Percentiles rank a stretch among this genome's conserved stretches.
phyloP scores from a whole-genome alignment of 2,888 invertebrate species.

The Drosophila subsilvestris region DNA sequence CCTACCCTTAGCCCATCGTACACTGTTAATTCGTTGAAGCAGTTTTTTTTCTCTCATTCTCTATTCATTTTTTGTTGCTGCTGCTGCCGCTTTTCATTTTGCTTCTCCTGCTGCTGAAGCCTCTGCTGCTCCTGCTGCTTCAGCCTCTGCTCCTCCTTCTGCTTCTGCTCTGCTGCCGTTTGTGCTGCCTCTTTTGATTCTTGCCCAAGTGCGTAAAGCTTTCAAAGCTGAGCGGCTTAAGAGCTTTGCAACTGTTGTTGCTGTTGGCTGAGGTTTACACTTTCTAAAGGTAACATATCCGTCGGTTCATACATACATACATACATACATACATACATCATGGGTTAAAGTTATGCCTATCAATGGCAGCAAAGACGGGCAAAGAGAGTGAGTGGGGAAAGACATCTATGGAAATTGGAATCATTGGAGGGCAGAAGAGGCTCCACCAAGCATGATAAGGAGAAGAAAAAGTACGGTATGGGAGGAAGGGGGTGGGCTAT shows the following conservation, averaged over 20 bases:
- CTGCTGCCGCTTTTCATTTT: not conserved
- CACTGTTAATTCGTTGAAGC: conserved; percentile 25
- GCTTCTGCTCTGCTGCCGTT: not conserved
- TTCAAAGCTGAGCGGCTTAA: conserved; percentile 62
- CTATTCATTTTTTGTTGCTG: conserved; percentile 7
- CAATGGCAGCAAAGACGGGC: conserved; percentile 5
- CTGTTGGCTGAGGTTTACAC: conserved; percentile 25
- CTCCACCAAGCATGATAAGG: conserved; percentile 43
- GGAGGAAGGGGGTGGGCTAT: not conserved
- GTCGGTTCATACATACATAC: not conserved
- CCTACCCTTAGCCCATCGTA: not conserved
- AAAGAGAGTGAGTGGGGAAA: not conserved
- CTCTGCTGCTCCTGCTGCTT: not conserved
- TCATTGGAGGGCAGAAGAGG: conserved; percentile 32
- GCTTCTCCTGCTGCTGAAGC: not conserved
- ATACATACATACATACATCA: not conserved
- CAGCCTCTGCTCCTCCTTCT: not conserved
- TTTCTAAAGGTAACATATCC: conserved; percentile 26
- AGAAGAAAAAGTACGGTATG: not conserved
- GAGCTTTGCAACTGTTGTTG: conserved; percentile 37
- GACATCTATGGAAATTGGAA: conserved; percentile 41
- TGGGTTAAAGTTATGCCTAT: conserved; percentile 41
- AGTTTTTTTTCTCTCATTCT: conserved; percentile 20
- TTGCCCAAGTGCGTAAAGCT: conserved; percentile 27
- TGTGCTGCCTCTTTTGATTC: conserved; percentile 3